Conservation (phyloP, 2,113 vertebrate genomes). For the Brachyhypopomus occidentalis region DNA sequence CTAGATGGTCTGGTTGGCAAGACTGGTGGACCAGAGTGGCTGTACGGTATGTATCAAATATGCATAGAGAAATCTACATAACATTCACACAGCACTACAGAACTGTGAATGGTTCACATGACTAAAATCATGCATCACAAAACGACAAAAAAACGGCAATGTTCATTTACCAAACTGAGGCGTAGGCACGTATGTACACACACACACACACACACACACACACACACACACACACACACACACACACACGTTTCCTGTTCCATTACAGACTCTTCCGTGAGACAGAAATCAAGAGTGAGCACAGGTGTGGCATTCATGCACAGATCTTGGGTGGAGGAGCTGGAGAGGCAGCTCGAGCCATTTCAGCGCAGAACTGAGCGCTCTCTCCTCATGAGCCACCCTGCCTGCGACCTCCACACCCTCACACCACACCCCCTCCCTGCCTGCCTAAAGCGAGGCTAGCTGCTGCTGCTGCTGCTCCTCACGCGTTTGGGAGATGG, state of each 20-base stretch:
- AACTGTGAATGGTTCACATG: neutral
- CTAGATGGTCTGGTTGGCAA: neutral
- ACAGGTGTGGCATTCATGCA: neutral
- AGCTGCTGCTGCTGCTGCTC: too few species aligned
- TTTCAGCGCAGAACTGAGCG: neutral
- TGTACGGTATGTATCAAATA: neutral
- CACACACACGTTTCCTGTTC: neutral
- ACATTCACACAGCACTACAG: neutral
- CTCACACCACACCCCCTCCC: too few species aligned
- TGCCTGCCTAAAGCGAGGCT: neutral
- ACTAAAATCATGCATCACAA: neutral
- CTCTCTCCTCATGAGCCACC: neutral
- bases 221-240: constrained; percentile 5
- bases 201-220: neutral
- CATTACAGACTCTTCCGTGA: too few species aligned
- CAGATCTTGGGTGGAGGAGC: neutral
- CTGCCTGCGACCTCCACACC: neutral
- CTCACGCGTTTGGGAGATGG: too few species aligned
- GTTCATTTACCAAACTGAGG: neutral
- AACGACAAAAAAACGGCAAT: neutral
- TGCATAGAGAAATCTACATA: neutral
- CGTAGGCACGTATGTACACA: constrained; percentile 5
- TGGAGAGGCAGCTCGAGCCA: neutral
- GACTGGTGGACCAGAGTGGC: too few species aligned
- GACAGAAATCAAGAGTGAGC: neutral